Evolutionary conservation across 2,113 vertebrate species (phyloP), one percentile per base, ranked within the genome.

Genomic region (Hypocryptadius cinnamomeus): DNA sequence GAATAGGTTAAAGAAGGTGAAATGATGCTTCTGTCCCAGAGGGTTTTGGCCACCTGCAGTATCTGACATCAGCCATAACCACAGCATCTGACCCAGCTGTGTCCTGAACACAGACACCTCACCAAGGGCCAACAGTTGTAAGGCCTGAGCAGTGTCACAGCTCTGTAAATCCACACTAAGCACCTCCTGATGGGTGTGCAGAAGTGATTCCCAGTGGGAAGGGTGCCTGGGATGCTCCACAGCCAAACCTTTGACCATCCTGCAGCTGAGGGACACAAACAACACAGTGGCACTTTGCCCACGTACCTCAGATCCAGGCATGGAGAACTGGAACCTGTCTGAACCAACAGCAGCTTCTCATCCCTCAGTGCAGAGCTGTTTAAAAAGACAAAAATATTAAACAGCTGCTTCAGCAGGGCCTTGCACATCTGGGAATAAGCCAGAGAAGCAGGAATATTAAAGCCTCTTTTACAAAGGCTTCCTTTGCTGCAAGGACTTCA

Each of bases 321-420:
- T 0, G 99, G 99, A 10, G 99, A 99, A 92, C 99, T 99, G 47
- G 99, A 99, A 11, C 99, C 99, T 0, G 98, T 99, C 97, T 99
- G 99, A 39, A 99, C 98, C 94, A 99, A 82, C 11, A 98, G 97
- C 87, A 99, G 79, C 94, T 97, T 97, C 94, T 99, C 98, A 2
- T 99, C 98, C 54, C 45, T 97, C 76, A 99, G 96, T 1, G 97
- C 99, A 4, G 97, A 95, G 51, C 99, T 99, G 81, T 69, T 81
- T 24, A 28, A 15, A 64, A 11, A 44, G 6, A 65, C 3, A 45
- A 14, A 72, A 45, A 6, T 0, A 6, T 85, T 54, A n/a, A 37
- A 14, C 17, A 39, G 40, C 24, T 45, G 4, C 69, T 27, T 44
- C 14, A 23, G 2, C 25, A 68, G 31, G 19, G 40, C 8, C 14